Base-by-base conservation (phyloP, 2,888 invertebrate genomes). In the Ornithoptera alexandrae region DNA sequence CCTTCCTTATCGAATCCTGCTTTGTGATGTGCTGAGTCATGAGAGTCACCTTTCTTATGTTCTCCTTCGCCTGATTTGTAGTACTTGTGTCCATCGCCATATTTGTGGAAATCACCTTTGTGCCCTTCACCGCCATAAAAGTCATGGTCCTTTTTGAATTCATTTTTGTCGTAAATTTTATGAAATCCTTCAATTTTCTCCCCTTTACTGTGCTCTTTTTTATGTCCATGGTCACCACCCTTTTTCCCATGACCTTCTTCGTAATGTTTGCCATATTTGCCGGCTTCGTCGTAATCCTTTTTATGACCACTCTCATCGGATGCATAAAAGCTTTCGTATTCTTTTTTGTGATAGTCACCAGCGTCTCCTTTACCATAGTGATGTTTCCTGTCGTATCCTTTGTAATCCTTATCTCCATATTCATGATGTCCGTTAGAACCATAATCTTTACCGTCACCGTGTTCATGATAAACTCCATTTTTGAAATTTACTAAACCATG, bases 131-230 rank as follows among this genome's bases (percentile, higher is more conserved):
- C 94, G 84, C 95, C 95, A 83, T 94, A 95, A 92, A 95, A 95
- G 79, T 94, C 94, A 76, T 95, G 94, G 80, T 95, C 94, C 85
- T 96, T 95, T 81, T 95, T 95, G 90, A 93, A 95, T 85, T 95
- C 95, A 80, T 96, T 94, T 82, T 95, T 95, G 82, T 94, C 94
- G 82, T 94, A 95, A 72, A 94, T 93, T 78, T 94, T 95, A 84
- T 95, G 95, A 88, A 93, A 95, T 76, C 95, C 95, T 72, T 93
- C 94, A 74, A 94, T 93, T 79, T 93, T 94, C 77, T 94, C 93
- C 1, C 94, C 95, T 84, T 95, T 94, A 77, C 91, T 93, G 81
- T 94, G 93, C 50, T 84, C 90, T 60, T 90, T 84, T 72, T 93
- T 89, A 73, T 93, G 85, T 50, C 90, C 93, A 78, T 93, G 93